Conservation (phyloP, 2,888 invertebrate species). For the Megalurothrips usitatus region DNA sequence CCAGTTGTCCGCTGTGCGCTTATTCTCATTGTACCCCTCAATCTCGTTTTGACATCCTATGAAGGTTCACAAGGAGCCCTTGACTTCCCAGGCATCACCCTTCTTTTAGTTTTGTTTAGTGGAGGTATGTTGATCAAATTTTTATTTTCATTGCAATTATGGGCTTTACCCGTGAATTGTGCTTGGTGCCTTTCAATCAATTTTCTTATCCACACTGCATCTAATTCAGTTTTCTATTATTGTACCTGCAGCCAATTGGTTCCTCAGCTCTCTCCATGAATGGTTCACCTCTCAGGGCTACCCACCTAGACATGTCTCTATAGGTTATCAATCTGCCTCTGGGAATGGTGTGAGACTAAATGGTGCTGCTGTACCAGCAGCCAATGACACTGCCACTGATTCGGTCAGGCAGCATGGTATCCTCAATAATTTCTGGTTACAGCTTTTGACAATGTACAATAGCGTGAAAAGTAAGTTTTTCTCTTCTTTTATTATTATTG, state of each 20-base stretch:
- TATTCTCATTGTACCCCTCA: not conserved
- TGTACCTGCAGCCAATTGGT: not conserved
- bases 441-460: not conserved
- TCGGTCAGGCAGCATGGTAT: not conserved
- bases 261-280: constrained; percentile 1
- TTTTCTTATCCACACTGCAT: not conserved
- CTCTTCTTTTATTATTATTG: not conserved
- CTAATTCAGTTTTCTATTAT: not conserved
- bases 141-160: not conserved
- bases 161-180: too few species aligned
- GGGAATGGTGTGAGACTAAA: not conserved
- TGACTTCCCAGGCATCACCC: not conserved
- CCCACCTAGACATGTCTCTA: not conserved
- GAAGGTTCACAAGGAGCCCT: constrained; percentile 4
- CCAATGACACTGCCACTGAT: not conserved
- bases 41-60: not conserved
- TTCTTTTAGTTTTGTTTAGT: not conserved
- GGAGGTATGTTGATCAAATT: not conserved
- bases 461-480: not conserved
- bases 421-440: not conserved
- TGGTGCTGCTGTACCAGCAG: not conserved
- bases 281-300: not conserved
- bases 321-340: not conserved
- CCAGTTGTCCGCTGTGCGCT: not conserved
- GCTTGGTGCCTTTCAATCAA: not conserved